Conservation (phyloP, 1,140 invertebrate species). For the Oedothorax gibbosus region DNA sequence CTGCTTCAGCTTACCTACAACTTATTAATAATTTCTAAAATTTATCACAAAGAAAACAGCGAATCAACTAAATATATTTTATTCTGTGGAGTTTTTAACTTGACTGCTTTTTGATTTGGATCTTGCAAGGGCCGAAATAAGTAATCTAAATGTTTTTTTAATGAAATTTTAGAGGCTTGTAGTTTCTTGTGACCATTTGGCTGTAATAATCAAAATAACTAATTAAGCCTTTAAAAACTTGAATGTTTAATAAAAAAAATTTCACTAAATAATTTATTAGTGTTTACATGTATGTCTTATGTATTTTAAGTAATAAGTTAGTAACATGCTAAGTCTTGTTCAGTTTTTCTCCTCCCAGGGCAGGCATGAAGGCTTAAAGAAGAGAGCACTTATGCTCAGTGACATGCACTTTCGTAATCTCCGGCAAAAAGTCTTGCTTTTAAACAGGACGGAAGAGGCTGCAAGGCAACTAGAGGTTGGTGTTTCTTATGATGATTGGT, state of each 20-base stretch:
- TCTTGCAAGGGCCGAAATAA: no score
- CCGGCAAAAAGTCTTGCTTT: slow-evolving; percentile 87
- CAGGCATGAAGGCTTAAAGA: slow-evolving; percentile 64
- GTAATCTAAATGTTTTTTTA: no score
- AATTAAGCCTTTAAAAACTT: not conserved
- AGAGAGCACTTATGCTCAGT: slow-evolving; percentile 80
- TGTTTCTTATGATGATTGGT: not conserved
- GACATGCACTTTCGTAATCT: slow-evolving; percentile 97
- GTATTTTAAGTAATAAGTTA: not conserved
- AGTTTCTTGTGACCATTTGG: no score
- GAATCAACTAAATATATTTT: no score
- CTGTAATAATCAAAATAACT: no score
- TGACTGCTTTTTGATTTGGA: no score
- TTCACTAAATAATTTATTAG: not conserved
- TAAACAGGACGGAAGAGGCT: slow-evolving; percentile 97
- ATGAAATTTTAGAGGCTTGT: no score
- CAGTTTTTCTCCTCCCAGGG: slow-evolving; percentile 59
- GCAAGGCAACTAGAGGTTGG: slow-evolving; percentile 84
- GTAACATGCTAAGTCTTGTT: slow-evolving; percentile 42
- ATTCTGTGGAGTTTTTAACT: no score
- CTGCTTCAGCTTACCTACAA: no score
- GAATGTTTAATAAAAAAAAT: not conserved
- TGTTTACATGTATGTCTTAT: not conserved
- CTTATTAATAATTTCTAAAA: no score
- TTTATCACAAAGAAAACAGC: no score